phyloP scores from a whole-genome alignment of 2,113 vertebrate species.

The Macroglossus sobrinus region DNA sequence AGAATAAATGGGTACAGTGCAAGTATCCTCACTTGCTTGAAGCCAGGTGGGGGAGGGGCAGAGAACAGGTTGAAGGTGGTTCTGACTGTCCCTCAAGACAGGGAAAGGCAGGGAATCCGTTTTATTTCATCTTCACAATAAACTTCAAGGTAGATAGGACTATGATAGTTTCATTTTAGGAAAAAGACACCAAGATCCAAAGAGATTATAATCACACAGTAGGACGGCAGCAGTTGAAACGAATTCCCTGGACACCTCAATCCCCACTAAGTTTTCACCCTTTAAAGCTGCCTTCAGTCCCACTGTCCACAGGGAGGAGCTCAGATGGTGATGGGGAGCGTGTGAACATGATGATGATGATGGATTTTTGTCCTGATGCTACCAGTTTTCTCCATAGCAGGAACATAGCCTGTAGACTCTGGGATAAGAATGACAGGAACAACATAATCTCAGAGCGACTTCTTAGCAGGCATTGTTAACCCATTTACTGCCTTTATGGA shows the following conservation, averaged over 20 bases:
- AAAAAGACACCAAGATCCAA: not conserved
- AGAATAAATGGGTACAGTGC: not conserved
- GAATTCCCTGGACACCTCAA: not conserved
- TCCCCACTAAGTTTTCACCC: not conserved
- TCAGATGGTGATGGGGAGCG: fast-evolving
- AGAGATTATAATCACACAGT: not conserved
- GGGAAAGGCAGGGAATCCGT: not conserved
- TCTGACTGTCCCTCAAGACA: not conserved
- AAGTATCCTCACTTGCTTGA: not conserved
- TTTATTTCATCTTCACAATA: not conserved
- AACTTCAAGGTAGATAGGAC: not conserved
- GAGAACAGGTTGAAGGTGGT: not conserved
- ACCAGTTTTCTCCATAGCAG: not conserved
- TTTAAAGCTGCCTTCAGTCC: not conserved
- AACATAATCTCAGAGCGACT: not conserved
- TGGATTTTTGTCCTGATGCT: not conserved
- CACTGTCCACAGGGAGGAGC: not conserved
- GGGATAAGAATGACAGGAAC: not conserved
- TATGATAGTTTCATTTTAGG: not conserved
- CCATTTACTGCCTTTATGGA: not conserved
- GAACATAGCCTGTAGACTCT: not conserved
- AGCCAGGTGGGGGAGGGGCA: not conserved
- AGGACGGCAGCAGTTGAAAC: not conserved
- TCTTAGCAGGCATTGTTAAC: not conserved
- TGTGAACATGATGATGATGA: fast-evolving